These are phyloP conservation scores for Eptesicus fuscus DNA, from an alignment of 2,113 vertebrate species.

Conservation along the genomic window DNA sequence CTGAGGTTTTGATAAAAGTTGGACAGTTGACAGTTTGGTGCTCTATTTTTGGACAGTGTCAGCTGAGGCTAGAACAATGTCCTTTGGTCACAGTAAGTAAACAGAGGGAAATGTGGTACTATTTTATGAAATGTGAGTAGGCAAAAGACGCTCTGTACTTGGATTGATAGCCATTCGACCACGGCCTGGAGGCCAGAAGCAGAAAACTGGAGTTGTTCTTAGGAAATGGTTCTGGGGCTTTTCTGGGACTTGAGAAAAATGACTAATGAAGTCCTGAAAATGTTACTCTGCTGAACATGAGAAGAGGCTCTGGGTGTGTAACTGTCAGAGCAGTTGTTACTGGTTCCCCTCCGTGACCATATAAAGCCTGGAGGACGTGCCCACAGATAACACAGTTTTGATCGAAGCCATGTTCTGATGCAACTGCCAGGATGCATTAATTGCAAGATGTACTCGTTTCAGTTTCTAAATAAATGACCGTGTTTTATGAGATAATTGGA, in stretches of 20 bases:
- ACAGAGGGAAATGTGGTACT: background rate
- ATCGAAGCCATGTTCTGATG: slow-evolving; percentile 35
- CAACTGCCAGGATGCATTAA: slow-evolving; percentile 48
- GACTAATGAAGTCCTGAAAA: slow-evolving; percentile 7
- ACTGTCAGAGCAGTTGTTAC: background rate
- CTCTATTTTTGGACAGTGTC: background rate
- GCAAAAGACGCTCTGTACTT: background rate
- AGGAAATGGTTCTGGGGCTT: background rate
- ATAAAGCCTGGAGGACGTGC: slow-evolving; percentile 22
- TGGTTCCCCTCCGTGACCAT: background rate
- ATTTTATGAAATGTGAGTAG: background rate
- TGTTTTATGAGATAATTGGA: slow-evolving; percentile 65
- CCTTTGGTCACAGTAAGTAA: background rate
- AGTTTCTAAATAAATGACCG: slow-evolving; percentile 61
- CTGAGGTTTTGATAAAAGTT: slow-evolving; percentile 7
- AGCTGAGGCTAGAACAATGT: background rate
- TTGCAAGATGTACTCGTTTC: slow-evolving; percentile 49
- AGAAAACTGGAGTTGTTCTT: background rate
- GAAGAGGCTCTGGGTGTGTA: background rate
- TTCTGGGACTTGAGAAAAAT: slow-evolving; percentile 15
- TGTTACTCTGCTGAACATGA: background rate
- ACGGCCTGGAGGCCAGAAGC: background rate
- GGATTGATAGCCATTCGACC: background rate
- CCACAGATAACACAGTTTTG: background rate
- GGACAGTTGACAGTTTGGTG: background rate